A percentile compares a stretch with the other conserved stretches of the same genome.
phyloP scores from a whole-genome alignment of 1,140 invertebrate species.

The Ceratoteleas bidentatus region DNA sequence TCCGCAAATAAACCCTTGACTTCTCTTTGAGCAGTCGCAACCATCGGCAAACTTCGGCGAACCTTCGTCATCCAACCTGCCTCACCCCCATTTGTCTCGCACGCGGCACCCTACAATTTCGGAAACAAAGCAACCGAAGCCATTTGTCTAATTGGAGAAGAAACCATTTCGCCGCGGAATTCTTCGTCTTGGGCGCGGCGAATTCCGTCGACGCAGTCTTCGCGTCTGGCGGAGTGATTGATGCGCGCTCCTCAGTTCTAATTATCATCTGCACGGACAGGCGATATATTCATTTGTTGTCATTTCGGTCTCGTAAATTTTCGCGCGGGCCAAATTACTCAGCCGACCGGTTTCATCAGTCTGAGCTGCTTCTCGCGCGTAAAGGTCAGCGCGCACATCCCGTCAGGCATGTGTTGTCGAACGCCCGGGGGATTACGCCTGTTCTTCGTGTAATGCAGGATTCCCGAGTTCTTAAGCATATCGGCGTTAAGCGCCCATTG shows the following conservation, averaged over 20 bases:
- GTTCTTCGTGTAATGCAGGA: slow-evolving; percentile 54
- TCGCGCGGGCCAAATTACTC: slow-evolving; percentile 34
- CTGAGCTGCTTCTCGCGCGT: slow-evolving; percentile 34
- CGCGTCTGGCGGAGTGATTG: slow-evolving; percentile 42
- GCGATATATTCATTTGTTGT: slow-evolving; percentile 64
- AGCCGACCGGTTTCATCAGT: slow-evolving; percentile 38
- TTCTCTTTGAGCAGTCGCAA: too few species aligned
- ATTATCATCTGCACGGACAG: slow-evolving; percentile 53
- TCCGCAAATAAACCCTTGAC: too few species aligned
- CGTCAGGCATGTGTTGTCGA: slow-evolving; percentile 43
- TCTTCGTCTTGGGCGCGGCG: too few species aligned
- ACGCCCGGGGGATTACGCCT: slow-evolving; percentile 50
- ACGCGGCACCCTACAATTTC: too few species aligned
- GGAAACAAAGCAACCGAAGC: background rate
- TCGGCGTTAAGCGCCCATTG: slow-evolving; percentile 30
- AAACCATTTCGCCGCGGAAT: background rate
- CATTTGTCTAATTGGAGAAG: slow-evolving; percentile 18
- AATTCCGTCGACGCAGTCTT: slow-evolving; percentile 11
- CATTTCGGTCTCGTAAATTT: slow-evolving; percentile 61
- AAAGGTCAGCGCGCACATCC: slow-evolving; percentile 31
- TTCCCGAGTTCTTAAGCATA: slow-evolving; percentile 48
- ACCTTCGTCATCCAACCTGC: too few species aligned
- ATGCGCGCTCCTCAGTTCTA: slow-evolving; percentile 52
- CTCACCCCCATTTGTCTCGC: too few species aligned
- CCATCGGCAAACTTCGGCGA: too few species aligned